Evolutionary conservation across 2,113 vertebrate species (phyloP).

Genomic region (Lichenostomus cassidix): DNA sequence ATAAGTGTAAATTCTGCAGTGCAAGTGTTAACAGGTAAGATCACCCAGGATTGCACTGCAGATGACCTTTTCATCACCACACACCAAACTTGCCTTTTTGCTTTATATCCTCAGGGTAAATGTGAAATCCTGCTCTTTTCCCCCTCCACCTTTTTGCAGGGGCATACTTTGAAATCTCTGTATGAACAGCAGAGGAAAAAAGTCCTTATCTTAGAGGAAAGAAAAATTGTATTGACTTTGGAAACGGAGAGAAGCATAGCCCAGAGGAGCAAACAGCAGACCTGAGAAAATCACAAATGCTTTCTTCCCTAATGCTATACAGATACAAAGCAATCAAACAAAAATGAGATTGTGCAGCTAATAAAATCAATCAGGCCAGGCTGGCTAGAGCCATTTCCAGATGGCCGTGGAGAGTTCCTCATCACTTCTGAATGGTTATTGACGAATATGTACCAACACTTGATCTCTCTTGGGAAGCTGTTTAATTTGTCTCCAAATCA

Average conservation of each 20-base stretch:
- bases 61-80: neutral
- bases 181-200: neutral
- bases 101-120: neutral
- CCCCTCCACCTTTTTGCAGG: neutral
- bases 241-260: neutral
- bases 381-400: slow-evolving; percentile 31
- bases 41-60: neutral
- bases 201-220: neutral
- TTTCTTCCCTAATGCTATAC: neutral
- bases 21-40: neutral
- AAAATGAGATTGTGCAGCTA: slow-evolving; percentile 45
- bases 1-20: neutral
- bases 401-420: slow-evolving; percentile 9
- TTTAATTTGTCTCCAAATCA: slow-evolving; percentile 43
- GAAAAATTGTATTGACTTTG: neutral
- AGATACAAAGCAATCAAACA: slow-evolving; percentile 42
- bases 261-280: neutral
- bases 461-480: slow-evolving; percentile 1
- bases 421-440: slow-evolving; percentile 35
- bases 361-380: slow-evolving; percentile 18
- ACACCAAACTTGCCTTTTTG: neutral
- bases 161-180: neutral
- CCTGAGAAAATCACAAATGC: neutral
- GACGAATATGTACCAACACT: slow-evolving; percentile 1
- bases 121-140: neutral